A percentile compares a stretch with the other conserved stretches of the same genome.
Evolutionary conservation across 2,888 invertebrate genomes (phyloP).

Genomic region (Embidobia sp.): DNA sequence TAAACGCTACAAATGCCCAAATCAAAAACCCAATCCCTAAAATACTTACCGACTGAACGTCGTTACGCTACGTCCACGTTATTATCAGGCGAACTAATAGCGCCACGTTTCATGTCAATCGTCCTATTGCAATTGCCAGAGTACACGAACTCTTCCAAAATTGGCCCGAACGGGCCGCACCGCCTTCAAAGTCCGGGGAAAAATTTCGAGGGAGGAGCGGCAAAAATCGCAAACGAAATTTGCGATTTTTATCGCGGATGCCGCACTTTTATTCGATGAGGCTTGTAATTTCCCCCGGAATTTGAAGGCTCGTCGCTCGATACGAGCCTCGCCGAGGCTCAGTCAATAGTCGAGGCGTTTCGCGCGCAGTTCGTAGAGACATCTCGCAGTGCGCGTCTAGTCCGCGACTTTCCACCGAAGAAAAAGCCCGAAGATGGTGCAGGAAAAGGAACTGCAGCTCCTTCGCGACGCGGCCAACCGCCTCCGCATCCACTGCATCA

Average conservation of each 20-base stretch:
- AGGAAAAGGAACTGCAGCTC: conserved; percentile 74
- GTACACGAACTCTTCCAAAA: no score
- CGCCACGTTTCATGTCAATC: no score
- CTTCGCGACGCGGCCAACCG: conserved; percentile 85
- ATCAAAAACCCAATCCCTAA: no score
- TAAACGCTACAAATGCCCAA: no score
- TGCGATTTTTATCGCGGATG: conserved; percentile 48
- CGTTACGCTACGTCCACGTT: no score
- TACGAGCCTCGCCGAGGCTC: conserved; percentile 59
- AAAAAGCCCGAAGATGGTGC: conserved; percentile 71
- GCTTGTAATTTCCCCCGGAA: conserved; percentile 64
- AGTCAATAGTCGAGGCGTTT: conserved; percentile 66
- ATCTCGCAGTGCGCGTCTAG: conserved; percentile 68
- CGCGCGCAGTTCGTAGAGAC: conserved; percentile 67
- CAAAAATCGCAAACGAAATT: no score
- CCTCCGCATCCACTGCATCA: conserved; percentile 85
- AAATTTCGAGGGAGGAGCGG: no score
- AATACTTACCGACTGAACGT: no score
- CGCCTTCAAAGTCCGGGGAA: no score
- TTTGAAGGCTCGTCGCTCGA: conserved; percentile 65
- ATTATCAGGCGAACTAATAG: no score
- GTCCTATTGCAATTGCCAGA: no score
- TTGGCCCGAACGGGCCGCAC: no score
- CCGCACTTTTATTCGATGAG: conserved; percentile 58
- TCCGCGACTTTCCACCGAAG: conserved; percentile 70